Evolutionary conservation across 2,113 vertebrate genomes (phyloP), one percentile per base, ranked within the genome.

Genomic region (Trichechus manatus): DNA sequence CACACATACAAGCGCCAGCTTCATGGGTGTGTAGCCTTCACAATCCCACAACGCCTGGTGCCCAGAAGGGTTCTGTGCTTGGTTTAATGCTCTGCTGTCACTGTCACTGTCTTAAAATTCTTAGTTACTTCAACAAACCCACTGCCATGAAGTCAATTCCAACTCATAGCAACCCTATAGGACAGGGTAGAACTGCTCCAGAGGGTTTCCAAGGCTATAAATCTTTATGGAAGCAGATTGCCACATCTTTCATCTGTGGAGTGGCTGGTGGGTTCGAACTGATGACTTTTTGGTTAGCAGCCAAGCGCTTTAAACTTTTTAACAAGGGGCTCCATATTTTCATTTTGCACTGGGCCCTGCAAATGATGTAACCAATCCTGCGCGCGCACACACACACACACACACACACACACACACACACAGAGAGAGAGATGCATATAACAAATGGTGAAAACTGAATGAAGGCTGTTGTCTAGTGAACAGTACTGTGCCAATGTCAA

Each of bases 401-500:
- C 42, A 84, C 3, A 84, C 7, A 64, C 47, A 31, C 6, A 68
- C 23, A 4, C 6, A 27, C 8, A 3, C 4, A 3, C 53, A 56
- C 10, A 56, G 1, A 15, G 53, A 56, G 1, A 56, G 1, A 15
- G 53, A 56, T 56, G 11, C 53, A 56, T 56, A 11, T 17, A 56
- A 56, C 2, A 56, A 56, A 56, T 56, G 15, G 53, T 56, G 53
- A 56, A 56, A 56, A 17, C 53, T 8, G 33, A 78, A 44, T 17
- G 66, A 56, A 3, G 19, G 15, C 77, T 83, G 11, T 22, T 22
- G 17, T 82, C 74, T 20, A 22, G 22, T 88, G 14, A 1, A 8
- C 4, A 42, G 36, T 9, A 1, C 33, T 27, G 10, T 1, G 3
- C 23, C 17, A 1, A 19, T 25, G 42, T 61, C 44, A 20, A 1